Conservation (phyloP, 2,888 invertebrate species). For the Neria commutata region DNA sequence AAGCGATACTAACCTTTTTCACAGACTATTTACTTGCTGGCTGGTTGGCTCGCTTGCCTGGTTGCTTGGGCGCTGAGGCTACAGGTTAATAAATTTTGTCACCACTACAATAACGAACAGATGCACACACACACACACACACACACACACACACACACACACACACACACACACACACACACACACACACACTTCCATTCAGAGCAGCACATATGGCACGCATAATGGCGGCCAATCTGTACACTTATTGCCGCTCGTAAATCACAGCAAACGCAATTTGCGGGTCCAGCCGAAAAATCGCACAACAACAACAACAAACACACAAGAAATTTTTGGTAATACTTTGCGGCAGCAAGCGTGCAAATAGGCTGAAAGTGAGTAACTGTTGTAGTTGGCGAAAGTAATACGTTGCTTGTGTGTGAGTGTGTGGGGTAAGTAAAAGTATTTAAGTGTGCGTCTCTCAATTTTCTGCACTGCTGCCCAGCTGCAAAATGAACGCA, state of each 20-base stretch:
- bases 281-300: not conserved
- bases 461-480: too few relatives aligned
- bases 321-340: constrained; percentile 48
- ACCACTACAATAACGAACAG: not conserved
- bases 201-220: not conserved
- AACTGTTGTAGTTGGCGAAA: too few relatives aligned
- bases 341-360: constrained; percentile 42
- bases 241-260: constrained; percentile 4
- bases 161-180: not conserved
- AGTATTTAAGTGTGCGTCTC: too few relatives aligned
- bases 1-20: not conserved
- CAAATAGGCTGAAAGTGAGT: not conserved
- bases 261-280: constrained; percentile 8
- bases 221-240: too few relatives aligned
- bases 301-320: constrained; percentile 43
- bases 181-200: not conserved
- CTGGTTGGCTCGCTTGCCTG: not conserved
- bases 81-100: constrained; percentile 18
- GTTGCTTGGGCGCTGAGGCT: constrained; percentile 5
- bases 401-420: too few relatives aligned
- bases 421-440: too few relatives aligned
- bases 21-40: too few relatives aligned
- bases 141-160: not conserved
- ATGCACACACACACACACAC: constrained; percentile 14
- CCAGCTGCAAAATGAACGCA: too few relatives aligned